Evolutionary conservation across 2,797 vertebrate genomes (phyloP).

Genomic region (Pangasius macronema): DNA sequence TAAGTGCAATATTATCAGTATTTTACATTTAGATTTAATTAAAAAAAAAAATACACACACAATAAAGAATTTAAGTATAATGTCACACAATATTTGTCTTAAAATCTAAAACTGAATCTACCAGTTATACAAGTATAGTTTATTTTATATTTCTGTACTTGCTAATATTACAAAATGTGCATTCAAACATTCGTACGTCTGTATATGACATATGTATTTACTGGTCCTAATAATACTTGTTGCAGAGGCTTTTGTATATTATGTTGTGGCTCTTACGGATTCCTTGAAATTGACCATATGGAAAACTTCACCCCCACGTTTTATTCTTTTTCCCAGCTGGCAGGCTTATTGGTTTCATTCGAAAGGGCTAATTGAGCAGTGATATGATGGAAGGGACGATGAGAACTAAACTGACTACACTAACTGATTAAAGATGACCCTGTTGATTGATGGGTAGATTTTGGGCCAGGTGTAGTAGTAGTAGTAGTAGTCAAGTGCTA

Average conservation of each 20-base stretch:
- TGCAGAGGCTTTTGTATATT: conserved; percentile 5
- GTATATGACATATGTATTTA: background rate
- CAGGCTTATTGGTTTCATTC: conserved; percentile 8
- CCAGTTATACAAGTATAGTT: background rate
- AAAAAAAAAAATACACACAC: background rate
- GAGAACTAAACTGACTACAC: background rate
- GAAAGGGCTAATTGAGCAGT: conserved; percentile 5
- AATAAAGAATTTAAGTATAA: background rate
- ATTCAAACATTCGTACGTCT: background rate
- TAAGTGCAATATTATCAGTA: background rate
- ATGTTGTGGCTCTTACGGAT: background rate
- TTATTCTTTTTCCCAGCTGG: background rate
- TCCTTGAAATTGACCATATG: background rate
- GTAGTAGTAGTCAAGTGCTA: background rate
- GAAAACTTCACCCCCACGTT: background rate
- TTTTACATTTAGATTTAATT: background rate
- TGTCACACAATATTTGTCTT: background rate
- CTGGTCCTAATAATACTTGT: background rate
- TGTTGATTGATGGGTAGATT: background rate
- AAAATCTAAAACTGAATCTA: background rate
- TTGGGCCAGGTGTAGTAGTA: background rate
- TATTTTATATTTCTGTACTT: background rate
- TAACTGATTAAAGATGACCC: background rate
- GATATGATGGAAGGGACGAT: background rate
- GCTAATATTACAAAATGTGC: background rate